Conservation (phyloP, 2,113 vertebrate species). For the Phaethornis superciliosus region DNA sequence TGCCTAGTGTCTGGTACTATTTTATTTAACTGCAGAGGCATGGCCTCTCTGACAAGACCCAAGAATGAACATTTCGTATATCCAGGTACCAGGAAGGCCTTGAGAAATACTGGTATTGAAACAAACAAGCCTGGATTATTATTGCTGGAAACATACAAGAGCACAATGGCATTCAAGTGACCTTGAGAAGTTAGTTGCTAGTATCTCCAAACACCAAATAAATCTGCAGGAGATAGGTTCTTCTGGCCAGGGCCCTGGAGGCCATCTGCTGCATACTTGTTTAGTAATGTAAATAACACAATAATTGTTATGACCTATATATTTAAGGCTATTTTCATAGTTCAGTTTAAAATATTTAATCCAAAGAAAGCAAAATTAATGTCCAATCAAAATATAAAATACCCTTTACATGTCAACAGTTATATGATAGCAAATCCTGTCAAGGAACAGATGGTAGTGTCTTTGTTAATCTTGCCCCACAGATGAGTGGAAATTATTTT, state of each 20-base stretch:
- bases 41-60: neutral
- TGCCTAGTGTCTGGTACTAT: neutral
- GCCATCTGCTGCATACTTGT: slow-evolving; percentile 46
- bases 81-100: slow-evolving; percentile 9
- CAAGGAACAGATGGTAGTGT: slow-evolving; percentile 5
- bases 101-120: slow-evolving; percentile 46
- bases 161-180: neutral
- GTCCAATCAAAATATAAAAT: slow-evolving; percentile 70
- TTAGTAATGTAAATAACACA: slow-evolving; percentile 65
- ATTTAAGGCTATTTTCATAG: slow-evolving; percentile 50
- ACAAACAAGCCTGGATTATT: slow-evolving; percentile 44
- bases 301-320: slow-evolving; percentile 66
- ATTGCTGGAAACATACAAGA: slow-evolving; percentile 51
- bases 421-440: slow-evolving; percentile 48
- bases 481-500: slow-evolving; percentile 48
- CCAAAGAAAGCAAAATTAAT: slow-evolving; percentile 64
- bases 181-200: slow-evolving; percentile 46
- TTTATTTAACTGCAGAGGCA: neutral
- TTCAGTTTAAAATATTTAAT: slow-evolving; percentile 55
- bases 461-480: slow-evolving; percentile 58
- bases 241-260: slow-evolving; percentile 45
- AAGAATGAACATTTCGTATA: neutral
- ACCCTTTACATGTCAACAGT: slow-evolving; percentile 48
- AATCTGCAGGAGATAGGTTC: slow-evolving; percentile 54
- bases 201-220: slow-evolving; percentile 58